Percentiles rank a stretch among this genome's conserved stretches.
Conservation (phyloP, 2,888 invertebrate species). For the Thyatira batis region DNA sequence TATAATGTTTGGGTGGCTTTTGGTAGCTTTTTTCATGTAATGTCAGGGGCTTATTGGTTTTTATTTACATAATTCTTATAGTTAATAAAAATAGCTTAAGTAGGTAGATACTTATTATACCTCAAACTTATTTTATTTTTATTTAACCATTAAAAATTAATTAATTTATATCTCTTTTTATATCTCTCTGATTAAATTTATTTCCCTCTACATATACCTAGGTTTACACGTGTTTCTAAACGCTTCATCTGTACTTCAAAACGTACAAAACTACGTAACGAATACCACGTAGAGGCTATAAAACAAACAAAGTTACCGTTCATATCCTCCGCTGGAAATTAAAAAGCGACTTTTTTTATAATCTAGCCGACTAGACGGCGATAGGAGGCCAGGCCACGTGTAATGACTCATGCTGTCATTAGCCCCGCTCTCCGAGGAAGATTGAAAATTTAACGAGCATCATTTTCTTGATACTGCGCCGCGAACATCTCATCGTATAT, state of each 20-base stretch:
- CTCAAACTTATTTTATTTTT: too few relatives aligned
- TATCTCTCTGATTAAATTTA: too few relatives aligned
- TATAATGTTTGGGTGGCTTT: too few relatives aligned
- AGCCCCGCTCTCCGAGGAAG: constrained; percentile 34
- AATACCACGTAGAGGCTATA: not conserved
- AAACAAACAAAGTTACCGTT: not conserved
- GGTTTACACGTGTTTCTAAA: too few relatives aligned
- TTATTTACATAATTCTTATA: too few relatives aligned
- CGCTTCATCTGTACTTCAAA: constrained; percentile 25
- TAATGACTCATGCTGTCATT: constrained; percentile 55
- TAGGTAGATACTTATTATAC: too few relatives aligned
- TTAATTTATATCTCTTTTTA: too few relatives aligned
- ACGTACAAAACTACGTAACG: constrained; percentile 29
- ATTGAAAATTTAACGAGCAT: constrained; percentile 61
- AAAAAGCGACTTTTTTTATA: constrained; percentile 11
- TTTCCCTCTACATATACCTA: too few relatives aligned
- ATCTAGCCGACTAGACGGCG: constrained; percentile 16
- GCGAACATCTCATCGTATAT: not conserved
- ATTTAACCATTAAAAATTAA: too few relatives aligned
- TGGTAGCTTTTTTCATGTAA: too few relatives aligned
- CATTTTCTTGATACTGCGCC: constrained; percentile 40
- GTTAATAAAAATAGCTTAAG: too few relatives aligned
- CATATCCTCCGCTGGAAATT: not conserved
- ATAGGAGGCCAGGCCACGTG: constrained; percentile 29
- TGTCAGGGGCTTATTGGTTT: too few relatives aligned